Base-by-base conservation (phyloP, 2,113 vertebrate species). In the Hippocampus guttulatus region DNA sequence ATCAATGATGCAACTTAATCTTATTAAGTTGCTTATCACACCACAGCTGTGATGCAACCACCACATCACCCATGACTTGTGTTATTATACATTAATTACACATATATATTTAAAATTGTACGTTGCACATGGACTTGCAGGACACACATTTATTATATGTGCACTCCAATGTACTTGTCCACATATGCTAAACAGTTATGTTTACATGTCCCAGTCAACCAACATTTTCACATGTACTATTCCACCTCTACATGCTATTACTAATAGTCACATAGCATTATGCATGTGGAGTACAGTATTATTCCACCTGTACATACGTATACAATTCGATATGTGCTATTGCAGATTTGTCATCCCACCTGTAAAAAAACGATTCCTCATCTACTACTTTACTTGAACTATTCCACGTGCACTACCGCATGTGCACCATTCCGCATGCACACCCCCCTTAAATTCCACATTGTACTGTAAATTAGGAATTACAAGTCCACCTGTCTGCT, bases 1-100 rank as follows among this genome's bases (percentile, higher is more conserved):
- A 75, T 79, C 27, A 75, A 84, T 86, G 83, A 79, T 80, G 74
- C 84, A 84, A 81, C 74, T 76, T 45, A 72, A 75, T n/a, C n/a
- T n/a, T n/a, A n/a, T n/a, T n/a, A n/a, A n/a, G n/a, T n/a, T n/a
- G n/a, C 72, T 79, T 76, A 47, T 80, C 83, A 84, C 84, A 69
- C 7, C 5, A 58, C 76, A 70, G 63, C 76, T 67, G 30, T 75
- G 78, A 84, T 75, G 75, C 79, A 81, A 76, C 58, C 75, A 55
- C 52, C 64, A 71, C 64, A 60, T 64, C 68, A n/a, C 60, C 49
- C 40, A 64, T 27, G 38, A 33, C 8, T 63, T 40, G 16, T 20
- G 61, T n/a, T 63, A 21, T 41, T 41, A 41, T 27, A 11, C 20
- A 55, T 55, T 55, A 61, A 61, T 61, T 30, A 61, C 14, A 58